These are phyloP conservation scores for Drosophila biarmipes DNA, from an alignment of 1,140 invertebrate species.

Conservation along the genomic window DNA sequence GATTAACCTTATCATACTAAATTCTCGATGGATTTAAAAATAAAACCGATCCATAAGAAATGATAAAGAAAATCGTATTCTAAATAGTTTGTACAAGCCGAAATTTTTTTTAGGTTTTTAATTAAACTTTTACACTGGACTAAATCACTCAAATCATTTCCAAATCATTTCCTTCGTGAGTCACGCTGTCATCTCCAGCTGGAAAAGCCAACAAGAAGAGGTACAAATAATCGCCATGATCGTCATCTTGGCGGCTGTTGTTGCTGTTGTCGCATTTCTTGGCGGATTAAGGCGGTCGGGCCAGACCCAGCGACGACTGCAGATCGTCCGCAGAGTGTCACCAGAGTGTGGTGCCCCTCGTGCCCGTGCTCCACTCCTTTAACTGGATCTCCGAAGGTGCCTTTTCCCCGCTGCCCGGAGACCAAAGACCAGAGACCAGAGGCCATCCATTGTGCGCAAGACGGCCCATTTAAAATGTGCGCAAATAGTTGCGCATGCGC, in stretches of 20 bases:
- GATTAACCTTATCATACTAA: too few species aligned
- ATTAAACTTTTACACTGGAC: too few species aligned
- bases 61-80: too few species aligned
- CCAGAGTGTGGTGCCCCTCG: slow-evolving; percentile 25
- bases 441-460: slow-evolving; percentile 29
- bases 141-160: too few species aligned
- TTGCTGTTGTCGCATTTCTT: slow-evolving; percentile 65
- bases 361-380: neutral
- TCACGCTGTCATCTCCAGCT: slow-evolving; percentile 29
- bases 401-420: slow-evolving; percentile 57
- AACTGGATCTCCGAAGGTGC: slow-evolving; percentile 55
- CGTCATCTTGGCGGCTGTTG: slow-evolving; percentile 48
- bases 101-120: too few species aligned
- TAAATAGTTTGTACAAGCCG: too few species aligned
- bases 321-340: slow-evolving; percentile 63
- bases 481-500: slow-evolving; percentile 81
- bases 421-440: slow-evolving; percentile 1
- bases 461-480: slow-evolving; percentile 81
- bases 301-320: slow-evolving; percentile 72
- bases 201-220: slow-evolving; percentile 29
- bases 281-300: slow-evolving; percentile 68
- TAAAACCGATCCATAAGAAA: too few species aligned
- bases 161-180: neutral
- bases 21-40: too few species aligned
- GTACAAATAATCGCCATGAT: slow-evolving; percentile 74